Evolutionary conservation across 1,140 invertebrate genomes (phyloP).

Genomic region (Pseudomyrmex cubaensis): DNA sequence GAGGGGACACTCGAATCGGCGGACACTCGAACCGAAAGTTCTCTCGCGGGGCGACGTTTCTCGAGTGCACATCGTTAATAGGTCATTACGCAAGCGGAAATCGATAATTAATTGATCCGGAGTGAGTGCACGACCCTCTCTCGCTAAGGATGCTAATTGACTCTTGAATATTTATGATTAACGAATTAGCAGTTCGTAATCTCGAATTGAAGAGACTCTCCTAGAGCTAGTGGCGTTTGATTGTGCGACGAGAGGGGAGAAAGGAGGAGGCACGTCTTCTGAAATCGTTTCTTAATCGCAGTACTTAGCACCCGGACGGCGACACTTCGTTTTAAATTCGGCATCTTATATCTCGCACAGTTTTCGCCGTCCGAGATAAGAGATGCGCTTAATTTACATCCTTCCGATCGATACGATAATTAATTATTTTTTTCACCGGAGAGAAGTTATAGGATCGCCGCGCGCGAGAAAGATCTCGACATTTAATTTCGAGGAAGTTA

Average conservation of each 20-base stretch:
- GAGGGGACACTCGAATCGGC: conserved; percentile 21
- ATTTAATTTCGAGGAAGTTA: neutral
- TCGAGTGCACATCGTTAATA: conserved; percentile 71
- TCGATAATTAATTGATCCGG: conserved; percentile 79
- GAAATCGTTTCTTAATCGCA: conserved; percentile 21
- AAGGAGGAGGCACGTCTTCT: neutral
- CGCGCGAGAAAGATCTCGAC: neutral
- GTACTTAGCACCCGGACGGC: neutral
- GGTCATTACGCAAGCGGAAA: conserved; percentile 74
- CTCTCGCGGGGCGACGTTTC: conserved; percentile 12
- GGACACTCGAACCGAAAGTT: conserved; percentile 57
- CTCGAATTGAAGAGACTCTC: conserved; percentile 1
- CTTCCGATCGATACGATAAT: neutral
- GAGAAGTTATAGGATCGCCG: no score
- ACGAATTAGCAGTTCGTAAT: conserved; percentile 64
- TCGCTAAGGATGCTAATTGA: conserved; percentile 70
- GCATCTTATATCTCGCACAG: neutral
- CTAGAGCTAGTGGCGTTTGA: neutral
- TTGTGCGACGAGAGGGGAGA: no score
- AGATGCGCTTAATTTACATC: neutral
- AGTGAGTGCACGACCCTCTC: conserved; percentile 52
- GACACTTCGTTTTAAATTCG: conserved; percentile 4
- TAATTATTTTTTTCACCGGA: neutral
- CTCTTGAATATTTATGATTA: conserved; percentile 79
- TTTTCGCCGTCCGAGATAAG: neutral